Percentiles rank a stretch among this genome's conserved stretches.
phyloP scores from a whole-genome alignment of 2,797 vertebrate genomes.

The Anguilla pacifica region DNA sequence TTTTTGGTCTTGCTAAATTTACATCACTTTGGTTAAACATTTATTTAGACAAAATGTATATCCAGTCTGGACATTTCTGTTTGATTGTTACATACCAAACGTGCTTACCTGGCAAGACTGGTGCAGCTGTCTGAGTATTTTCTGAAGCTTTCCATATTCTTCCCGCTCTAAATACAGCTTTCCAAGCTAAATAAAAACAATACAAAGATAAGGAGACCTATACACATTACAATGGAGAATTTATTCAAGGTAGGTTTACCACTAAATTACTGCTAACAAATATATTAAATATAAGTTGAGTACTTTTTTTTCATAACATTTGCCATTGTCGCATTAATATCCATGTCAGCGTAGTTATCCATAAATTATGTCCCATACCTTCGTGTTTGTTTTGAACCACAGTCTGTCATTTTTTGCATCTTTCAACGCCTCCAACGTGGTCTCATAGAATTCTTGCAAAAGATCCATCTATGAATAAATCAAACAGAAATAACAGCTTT shows the following conservation, averaged over 20 bases:
- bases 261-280: neutral
- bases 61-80: neutral
- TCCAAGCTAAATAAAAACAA: constrained; percentile 80
- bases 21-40: neutral
- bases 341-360: neutral
- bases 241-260: neutral
- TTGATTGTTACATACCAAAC: neutral
- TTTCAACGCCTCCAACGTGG: constrained; percentile 95
- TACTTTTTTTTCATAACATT: neutral
- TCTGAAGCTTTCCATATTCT: constrained; percentile 97
- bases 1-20: neutral
- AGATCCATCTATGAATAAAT: constrained; percentile 94
- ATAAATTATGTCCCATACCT: constrained; percentile 61
- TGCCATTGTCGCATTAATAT: neutral
- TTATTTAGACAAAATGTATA: neutral
- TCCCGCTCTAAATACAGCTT: constrained; percentile 98
- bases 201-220: neutral
- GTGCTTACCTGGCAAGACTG: constrained; percentile 94
- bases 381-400: constrained; percentile 98
- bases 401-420: constrained; percentile 97
- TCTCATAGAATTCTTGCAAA: constrained; percentile 99
- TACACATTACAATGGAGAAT: neutral
- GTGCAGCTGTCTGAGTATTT: constrained; percentile 96
- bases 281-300: neutral
- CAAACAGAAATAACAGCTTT: constrained; percentile 11